A percentile compares a stretch with the other conserved stretches of the same genome.
Conservation (phyloP, 2,797 vertebrate species). For the Urocyon cinereoargenteus region DNA sequence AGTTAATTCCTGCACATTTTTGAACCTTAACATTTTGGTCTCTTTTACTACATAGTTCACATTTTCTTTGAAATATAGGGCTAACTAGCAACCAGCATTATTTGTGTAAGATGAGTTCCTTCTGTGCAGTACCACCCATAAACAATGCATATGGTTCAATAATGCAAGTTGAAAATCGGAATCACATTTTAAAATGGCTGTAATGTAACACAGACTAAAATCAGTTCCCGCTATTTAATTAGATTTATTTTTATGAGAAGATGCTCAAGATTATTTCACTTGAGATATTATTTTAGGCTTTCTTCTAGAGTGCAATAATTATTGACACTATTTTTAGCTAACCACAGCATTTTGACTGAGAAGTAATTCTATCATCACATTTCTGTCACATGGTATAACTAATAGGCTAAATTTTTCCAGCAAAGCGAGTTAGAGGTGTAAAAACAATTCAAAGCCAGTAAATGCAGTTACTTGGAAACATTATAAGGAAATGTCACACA, state of each 20-base stretch:
- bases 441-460: constrained; percentile 77
- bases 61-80: constrained; percentile 62
- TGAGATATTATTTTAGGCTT: constrained; percentile 72
- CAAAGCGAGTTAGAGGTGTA: constrained; percentile 65
- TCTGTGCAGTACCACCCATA: not conserved
- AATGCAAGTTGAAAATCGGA: constrained; percentile 61
- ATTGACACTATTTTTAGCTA: constrained; percentile 77
- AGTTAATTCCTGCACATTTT: constrained; percentile 44
- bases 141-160: constrained; percentile 27
- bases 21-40: constrained; percentile 38
- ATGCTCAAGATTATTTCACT: constrained; percentile 69
- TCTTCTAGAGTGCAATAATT: constrained; percentile 66
- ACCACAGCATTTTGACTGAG: constrained; percentile 72
- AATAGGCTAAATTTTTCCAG: constrained; percentile 71
- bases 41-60: not conserved
- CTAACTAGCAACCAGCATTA: not conserved
- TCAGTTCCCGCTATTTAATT: constrained; percentile 64
- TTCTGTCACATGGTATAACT: constrained; percentile 65
- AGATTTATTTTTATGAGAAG: constrained; percentile 71
- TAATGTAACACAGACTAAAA: constrained; percentile 26
- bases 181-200: constrained; percentile 59
- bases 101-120: constrained; percentile 10
- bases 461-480: constrained; percentile 75
- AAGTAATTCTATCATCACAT: constrained; percentile 70
- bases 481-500: constrained; percentile 80